Conservation (phyloP, 2,113 vertebrate genomes). For the Centropus unirufus region DNA sequence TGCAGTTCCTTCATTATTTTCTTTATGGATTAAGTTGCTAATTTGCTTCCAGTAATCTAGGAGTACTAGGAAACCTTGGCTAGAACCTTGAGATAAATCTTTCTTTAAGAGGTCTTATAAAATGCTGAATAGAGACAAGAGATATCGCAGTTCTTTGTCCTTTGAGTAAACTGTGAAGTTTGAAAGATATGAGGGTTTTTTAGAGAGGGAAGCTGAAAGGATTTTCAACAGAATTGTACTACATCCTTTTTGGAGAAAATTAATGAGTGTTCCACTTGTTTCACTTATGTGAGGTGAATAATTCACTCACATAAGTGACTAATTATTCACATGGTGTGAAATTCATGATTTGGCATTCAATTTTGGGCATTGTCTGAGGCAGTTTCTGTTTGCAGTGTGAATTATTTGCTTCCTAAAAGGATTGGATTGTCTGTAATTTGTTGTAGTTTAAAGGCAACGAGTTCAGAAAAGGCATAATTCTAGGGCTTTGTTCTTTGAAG, state of each 20-base stretch:
- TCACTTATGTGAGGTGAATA: neutral
- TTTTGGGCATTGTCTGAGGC: neutral
- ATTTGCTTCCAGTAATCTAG: neutral
- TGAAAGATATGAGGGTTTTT: neutral
- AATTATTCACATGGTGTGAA: neutral
- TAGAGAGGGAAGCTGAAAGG: neutral
- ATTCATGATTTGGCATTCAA: neutral
- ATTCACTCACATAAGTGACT: accelerated
- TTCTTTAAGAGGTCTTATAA: neutral
- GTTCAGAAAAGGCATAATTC: neutral
- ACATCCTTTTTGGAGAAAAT: neutral
- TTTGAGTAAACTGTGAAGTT: neutral
- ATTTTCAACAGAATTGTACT: neutral
- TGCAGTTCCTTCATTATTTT: neutral
- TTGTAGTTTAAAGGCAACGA: neutral
- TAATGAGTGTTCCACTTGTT: neutral
- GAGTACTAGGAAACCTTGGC: neutral
- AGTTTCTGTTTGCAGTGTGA: neutral
- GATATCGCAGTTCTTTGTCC: neutral
- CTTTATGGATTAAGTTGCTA: neutral
- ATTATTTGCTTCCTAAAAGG: neutral
- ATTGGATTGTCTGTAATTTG: neutral
- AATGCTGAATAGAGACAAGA: neutral
- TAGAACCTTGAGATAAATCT: neutral
- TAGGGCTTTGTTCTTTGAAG: neutral